Percentiles rank a stretch among this genome's conserved stretches.
Conservation (phyloP, 2,797 vertebrate genomes). For the Pogonophryne albipinna region DNA sequence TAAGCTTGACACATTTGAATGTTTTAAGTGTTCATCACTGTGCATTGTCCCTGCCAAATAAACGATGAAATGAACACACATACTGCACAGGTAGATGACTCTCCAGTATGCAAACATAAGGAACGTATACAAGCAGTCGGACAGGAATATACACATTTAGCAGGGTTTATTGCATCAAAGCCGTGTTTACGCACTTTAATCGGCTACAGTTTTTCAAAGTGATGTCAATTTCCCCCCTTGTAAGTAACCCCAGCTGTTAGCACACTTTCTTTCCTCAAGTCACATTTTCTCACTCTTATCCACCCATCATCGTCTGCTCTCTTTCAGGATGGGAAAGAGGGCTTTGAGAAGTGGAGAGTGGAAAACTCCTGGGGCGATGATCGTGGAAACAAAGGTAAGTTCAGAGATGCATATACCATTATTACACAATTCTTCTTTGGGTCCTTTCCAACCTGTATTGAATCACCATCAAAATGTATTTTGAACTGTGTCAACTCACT, state of each 20-base stretch:
- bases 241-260: conserved; percentile 75
- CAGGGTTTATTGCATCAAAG: conserved; percentile 61
- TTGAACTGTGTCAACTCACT: no score
- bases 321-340: conserved; percentile 86
- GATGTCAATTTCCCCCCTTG: conserved; percentile 64
- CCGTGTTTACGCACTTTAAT: conserved; percentile 76
- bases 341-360: conserved; percentile 95
- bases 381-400: conserved; percentile 97
- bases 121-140: conserved; percentile 21
- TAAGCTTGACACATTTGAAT: no score
- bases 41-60: no score
- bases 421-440: neutral
- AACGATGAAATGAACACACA: neutral
- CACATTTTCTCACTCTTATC: conserved; percentile 41
- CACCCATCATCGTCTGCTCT: conserved; percentile 42
- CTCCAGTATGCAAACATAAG: conserved; percentile 9
- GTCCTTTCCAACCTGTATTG: neutral
- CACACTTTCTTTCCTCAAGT: conserved; percentile 51
- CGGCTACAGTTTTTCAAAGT: conserved; percentile 69
- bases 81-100: conserved; percentile 21
- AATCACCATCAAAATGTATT: neutral
- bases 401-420: neutral
- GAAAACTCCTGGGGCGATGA: conserved; percentile 99
- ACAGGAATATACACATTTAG: conserved; percentile 37
- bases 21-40: no score